Conservation (phyloP, 1,140 invertebrate species). For the Matsumurasca onukii region DNA sequence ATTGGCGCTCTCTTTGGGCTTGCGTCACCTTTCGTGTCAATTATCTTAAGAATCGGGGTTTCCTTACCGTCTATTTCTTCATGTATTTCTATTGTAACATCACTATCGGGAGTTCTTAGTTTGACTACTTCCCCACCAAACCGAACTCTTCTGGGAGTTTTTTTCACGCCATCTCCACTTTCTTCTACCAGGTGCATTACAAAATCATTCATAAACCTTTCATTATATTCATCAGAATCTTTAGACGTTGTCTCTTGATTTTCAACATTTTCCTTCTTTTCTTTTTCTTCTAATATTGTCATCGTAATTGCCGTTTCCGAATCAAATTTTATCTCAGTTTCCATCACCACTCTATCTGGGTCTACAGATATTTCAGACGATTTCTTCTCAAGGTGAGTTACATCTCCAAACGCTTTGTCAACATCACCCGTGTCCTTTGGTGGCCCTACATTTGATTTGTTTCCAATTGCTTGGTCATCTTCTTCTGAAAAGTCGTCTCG, state of each 20-base stretch:
- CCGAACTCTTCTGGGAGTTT: constrained; percentile 58
- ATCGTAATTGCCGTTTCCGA: constrained; percentile 75
- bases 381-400: neutral
- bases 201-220: constrained; percentile 34
- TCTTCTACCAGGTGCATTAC: constrained; percentile 38
- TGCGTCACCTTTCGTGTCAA: constrained; percentile 3
- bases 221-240: neutral
- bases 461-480: too few species aligned
- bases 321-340: constrained; percentile 77
- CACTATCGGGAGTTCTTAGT: constrained; percentile 78
- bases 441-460: constrained; percentile 41
- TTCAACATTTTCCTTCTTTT: constrained; percentile 47
- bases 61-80: constrained; percentile 10
- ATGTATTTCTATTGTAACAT: constrained; percentile 49
- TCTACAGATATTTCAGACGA: neutral
- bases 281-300: constrained; percentile 72
- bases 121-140: constrained; percentile 83
- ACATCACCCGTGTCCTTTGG: constrained; percentile 18
- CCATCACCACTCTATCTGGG: constrained; percentile 62
- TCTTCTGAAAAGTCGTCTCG: constrained; percentile 27
- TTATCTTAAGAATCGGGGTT: neutral
- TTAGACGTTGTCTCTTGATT: neutral
- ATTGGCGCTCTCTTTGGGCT: constrained; percentile 1
- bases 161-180: constrained; percentile 39
- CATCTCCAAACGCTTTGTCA: constrained; percentile 23